These are phyloP conservation scores for Myotis myotis DNA, from an alignment of 2,797 vertebrate species.

Conservation along the genomic window DNA sequence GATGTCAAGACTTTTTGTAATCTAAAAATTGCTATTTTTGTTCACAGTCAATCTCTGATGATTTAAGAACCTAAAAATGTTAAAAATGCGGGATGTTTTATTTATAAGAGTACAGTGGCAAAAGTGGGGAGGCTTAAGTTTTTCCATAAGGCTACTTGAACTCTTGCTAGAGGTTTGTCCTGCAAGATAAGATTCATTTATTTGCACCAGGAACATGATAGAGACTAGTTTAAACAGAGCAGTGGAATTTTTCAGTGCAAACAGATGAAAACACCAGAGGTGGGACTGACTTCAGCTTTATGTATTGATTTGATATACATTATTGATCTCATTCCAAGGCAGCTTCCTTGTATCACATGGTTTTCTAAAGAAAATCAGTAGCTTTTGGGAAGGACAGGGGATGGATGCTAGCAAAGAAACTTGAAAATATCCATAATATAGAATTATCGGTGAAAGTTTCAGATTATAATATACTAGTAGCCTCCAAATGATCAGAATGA, in stretches of 20 bases:
- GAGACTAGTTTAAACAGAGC: neutral
- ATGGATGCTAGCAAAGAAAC: neutral
- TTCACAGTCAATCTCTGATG: constrained; percentile 11
- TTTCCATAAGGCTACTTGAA: neutral
- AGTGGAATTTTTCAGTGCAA: neutral
- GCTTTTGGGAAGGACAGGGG: neutral
- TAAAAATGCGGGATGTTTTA: neutral
- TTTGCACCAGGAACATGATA: neutral
- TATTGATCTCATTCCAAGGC: neutral
- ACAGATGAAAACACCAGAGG: neutral
- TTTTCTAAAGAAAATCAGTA: neutral
- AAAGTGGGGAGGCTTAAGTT: neutral
- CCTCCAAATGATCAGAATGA: neutral
- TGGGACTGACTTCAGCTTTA: neutral
- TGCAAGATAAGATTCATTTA: neutral
- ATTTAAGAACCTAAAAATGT: neutral
- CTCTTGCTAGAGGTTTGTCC: neutral
- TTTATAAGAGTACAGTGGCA: neutral
- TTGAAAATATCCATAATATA: neutral
- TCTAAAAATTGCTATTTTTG: constrained; percentile 20
- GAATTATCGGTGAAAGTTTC: neutral
- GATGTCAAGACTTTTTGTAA: constrained; percentile 1
- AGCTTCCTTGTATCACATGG: neutral
- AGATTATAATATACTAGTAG: neutral
- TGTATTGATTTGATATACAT: neutral